Evolutionary conservation across 2,888 invertebrate genomes (phyloP), one percentile per base, ranked within the genome.

Genomic region (Hypena proboscidalis): DNA sequence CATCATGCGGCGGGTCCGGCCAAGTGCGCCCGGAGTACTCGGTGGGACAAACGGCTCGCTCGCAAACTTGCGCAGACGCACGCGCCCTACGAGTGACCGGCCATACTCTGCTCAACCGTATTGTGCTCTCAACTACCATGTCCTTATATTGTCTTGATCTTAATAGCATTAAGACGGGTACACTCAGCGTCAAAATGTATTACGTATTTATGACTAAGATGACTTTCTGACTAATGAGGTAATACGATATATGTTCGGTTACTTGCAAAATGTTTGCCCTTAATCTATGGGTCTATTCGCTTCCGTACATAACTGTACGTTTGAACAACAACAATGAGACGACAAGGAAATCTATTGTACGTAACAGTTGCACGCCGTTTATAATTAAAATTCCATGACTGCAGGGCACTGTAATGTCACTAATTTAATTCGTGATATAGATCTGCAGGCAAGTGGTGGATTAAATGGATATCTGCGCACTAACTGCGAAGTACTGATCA

Each of bases 81-180:
- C 83, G 84, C 81, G 78, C 62, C 64, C 60, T 56, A 66, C 72
- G 77, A 75, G 80, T 85, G 84, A 80, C 72, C 72, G 67, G 56
- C 61, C 40, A 49, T 47, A 53, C 54, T 55, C 35, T 41, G 49
- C 44, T 46, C 19, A 6, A 30, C 19, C 40, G 40, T 41, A 52
- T 42, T 60, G 43, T 56, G 36, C 31, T 45, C 51, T 52, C 26
- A 45, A 44, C 38, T 47, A 30, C 19, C 15, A 45, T 33, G 26
- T 36, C 44, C 32, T 35, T 39, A 37, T 32, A 53, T 14, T 41
- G 39, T 34, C 45, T 55, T 45, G 31, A 38, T 36, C 39, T 50
- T 41, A 44, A 32, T 41, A 41, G 29, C 17, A 36, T 8, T 13
- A 19, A 3, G 13, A 20, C 14, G 9, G 21, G 15, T 36, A 26